phyloP scores from a whole-genome alignment of 2,113 vertebrate genomes.

The Tyto alba region DNA sequence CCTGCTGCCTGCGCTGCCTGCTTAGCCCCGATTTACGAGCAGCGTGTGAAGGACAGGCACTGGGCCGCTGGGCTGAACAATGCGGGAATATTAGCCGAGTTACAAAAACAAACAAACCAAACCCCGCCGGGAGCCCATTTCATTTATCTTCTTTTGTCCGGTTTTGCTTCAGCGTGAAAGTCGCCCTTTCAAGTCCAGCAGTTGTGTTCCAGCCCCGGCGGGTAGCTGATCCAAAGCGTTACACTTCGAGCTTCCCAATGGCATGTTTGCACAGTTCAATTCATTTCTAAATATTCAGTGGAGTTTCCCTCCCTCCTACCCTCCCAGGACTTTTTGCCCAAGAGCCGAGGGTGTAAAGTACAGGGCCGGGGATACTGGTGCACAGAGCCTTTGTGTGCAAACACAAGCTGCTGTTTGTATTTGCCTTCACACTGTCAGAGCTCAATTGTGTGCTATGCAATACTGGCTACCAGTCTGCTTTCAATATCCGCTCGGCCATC shows the following conservation, averaged over 20 bases:
- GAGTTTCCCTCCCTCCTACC: slow-evolving; percentile 7
- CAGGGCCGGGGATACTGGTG: slow-evolving; percentile 17
- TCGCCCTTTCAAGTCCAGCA: slow-evolving; percentile 60
- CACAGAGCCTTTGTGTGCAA: slow-evolving; percentile 48
- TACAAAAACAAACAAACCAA: slow-evolving; percentile 72
- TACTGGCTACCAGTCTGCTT: slow-evolving; percentile 65
- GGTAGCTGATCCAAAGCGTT: slow-evolving; percentile 46
- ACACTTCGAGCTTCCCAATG: slow-evolving; percentile 21
- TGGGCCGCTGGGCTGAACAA: slow-evolving; percentile 54
- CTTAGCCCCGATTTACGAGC: slow-evolving; percentile 44
- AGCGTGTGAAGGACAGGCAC: slow-evolving; percentile 33
- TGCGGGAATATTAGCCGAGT: slow-evolving; percentile 65
- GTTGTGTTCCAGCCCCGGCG: slow-evolving; percentile 56
- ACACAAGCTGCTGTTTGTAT: slow-evolving; percentile 31
- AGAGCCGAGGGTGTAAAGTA: slow-evolving; percentile 51
- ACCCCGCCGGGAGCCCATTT: slow-evolving; percentile 51
- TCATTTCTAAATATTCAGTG: slow-evolving; percentile 53
- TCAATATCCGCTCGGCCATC: slow-evolving; percentile 71
- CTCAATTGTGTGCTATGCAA: slow-evolving; percentile 61
- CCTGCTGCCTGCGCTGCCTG: slow-evolving; percentile 20
- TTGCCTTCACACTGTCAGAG: slow-evolving; percentile 47
- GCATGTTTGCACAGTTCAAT: slow-evolving; percentile 60
- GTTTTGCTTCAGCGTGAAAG: slow-evolving; percentile 68
- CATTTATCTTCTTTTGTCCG: slow-evolving; percentile 69
- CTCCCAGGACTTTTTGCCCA: background rate